These are phyloP conservation scores for Carollia perspicillata DNA, from an alignment of 2,113 vertebrate species.

Conservation along the genomic window DNA sequence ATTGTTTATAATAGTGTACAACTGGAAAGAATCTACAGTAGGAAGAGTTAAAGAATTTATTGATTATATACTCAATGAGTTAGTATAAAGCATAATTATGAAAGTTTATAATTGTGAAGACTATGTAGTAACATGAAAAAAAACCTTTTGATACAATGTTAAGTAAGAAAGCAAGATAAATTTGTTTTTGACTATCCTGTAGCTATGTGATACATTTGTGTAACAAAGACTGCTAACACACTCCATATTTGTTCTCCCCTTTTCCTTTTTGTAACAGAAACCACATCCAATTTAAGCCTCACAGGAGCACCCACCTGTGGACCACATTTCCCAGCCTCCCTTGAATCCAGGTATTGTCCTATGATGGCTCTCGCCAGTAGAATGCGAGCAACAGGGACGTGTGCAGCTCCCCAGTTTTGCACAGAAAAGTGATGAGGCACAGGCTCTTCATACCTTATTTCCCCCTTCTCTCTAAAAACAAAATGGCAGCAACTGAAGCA, in stretches of 20 bases:
- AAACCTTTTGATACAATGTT: not conserved
- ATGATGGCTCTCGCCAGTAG: not conserved
- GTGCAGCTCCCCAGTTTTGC: not conserved
- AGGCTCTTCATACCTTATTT: not conserved
- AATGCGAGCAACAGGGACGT: not conserved
- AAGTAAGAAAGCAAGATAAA: conserved; percentile 14
- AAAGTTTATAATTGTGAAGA: conserved; percentile 5
- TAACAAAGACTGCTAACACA: not conserved
- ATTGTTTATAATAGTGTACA: conserved; percentile 30
- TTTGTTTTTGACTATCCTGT: not conserved
- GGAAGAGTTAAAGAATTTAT: conserved; percentile 2
- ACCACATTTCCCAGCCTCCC: not conserved
- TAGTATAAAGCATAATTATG: not conserved
- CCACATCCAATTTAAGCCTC: not conserved
- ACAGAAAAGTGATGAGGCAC: not conserved
- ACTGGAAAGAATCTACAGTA: not conserved
- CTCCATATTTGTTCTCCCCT: not conserved
- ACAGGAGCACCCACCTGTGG: not conserved
- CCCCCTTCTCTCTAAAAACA: not conserved
- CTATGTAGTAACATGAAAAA: not conserved
- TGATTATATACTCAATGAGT: not conserved
- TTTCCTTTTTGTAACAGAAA: not conserved
- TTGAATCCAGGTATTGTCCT: not conserved
- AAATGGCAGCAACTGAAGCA: not conserved
- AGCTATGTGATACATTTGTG: not conserved